Evolutionary conservation across 2,888 invertebrate species (phyloP), one percentile per base, ranked within the genome.

Genomic region (Watsonalla cultraria): DNA sequence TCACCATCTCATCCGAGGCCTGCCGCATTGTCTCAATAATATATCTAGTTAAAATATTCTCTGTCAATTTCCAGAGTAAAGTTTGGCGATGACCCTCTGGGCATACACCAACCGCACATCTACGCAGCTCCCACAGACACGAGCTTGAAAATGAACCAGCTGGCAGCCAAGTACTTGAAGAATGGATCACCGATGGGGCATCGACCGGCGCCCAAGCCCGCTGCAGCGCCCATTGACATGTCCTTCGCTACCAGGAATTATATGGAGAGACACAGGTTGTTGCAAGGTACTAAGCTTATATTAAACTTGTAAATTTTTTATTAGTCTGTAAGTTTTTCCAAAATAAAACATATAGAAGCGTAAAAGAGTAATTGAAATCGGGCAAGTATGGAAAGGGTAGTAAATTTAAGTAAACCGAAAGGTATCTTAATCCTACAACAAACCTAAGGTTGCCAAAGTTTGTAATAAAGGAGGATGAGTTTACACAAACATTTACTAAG

Each of bases 181-280:
- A 70, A 68, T 51, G 63, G 57, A 4, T 58, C 68, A 7, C 54
- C 72, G 5, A 46, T 59, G 0, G 56, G 56, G 2, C 66, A 61
- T 6, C 61, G 59, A 6, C 66, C 64, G 0, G 45, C 66, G 6
- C 60, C 69, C 0, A 77, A 66, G 52, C 65, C 74, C 2, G 47
- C 62, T 2, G 48, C 68, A 2, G 64, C 82, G 53, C 84, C 84
- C 7, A 91, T 88, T 33, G 94, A 95, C 64, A 92, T 94, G 90
- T 94, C 94, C 5, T 91, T 94, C 65, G 94, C 94, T n/a, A 94
- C 94, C 8, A 90, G 93, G 71, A 93, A 94, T 66, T 94, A 95
- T 75, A 92, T 95, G 92, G 93, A 94, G 72, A 92, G 92, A 67
- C 94, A 94, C 78, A 93, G 93, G 70, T 76, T 94, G 55, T 69